Conservation (phyloP, 2,113 vertebrate species). For the Misgurnus anguillicaudatus region DNA sequence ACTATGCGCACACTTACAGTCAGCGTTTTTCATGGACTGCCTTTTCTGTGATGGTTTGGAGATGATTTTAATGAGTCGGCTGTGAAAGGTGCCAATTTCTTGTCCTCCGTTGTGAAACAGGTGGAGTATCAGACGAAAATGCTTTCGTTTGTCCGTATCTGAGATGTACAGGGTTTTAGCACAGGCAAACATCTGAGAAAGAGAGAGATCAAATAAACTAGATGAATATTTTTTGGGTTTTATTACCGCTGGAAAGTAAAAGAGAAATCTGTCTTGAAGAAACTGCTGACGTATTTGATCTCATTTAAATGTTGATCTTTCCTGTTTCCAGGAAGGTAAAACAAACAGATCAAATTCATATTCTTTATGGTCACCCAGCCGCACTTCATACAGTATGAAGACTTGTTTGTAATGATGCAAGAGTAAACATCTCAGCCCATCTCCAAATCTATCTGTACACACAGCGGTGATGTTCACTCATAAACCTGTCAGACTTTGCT, state of each 20-base stretch:
- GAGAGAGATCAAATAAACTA: too few relatives aligned
- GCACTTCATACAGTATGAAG: not conserved
- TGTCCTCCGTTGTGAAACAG: conserved; percentile 84
- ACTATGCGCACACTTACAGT: conserved; percentile 76
- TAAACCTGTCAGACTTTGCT: conserved; percentile 12
- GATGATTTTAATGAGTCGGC: conserved; percentile 94
- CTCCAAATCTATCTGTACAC: conserved; percentile 25
- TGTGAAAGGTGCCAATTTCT: conserved; percentile 91
- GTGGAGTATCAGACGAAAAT: conserved; percentile 86
- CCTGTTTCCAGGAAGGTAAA: not conserved
- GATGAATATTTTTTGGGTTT: too few relatives aligned
- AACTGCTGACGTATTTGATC: too few relatives aligned
- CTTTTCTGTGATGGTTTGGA: conserved; percentile 98
- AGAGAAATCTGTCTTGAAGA: too few relatives aligned
- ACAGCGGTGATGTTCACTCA: conserved; percentile 9
- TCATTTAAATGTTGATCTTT: too few relatives aligned
- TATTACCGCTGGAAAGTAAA: too few relatives aligned
- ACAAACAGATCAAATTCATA: not conserved
- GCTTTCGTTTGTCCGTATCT: conserved; percentile 91
- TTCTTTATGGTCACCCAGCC: not conserved
- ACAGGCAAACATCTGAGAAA: conserved; percentile 82
- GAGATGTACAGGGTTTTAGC: conserved; percentile 95
- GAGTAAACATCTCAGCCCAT: conserved; percentile 11
- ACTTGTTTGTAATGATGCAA: not conserved
- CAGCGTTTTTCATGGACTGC: conserved; percentile 95